Conservation (phyloP, 2,888 invertebrate species). For the Hyppa rectilinea region DNA sequence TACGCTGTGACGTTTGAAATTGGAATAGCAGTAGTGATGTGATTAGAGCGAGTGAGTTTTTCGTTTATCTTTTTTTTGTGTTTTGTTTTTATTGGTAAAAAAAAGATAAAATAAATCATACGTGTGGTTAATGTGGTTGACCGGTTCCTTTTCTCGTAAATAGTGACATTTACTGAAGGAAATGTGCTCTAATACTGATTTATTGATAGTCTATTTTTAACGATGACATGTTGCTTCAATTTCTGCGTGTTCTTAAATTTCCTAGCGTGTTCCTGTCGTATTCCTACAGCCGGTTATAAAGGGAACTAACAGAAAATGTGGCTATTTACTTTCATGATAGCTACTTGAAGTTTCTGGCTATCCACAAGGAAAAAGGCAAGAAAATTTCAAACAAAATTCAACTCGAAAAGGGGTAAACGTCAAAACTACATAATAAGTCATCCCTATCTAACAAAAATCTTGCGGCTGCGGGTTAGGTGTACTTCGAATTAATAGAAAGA, state of each 20-base stretch:
- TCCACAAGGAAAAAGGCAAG: constrained; percentile 17
- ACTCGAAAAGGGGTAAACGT: constrained; percentile 43
- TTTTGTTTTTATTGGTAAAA: constrained; percentile 2
- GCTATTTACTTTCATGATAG: not conserved
- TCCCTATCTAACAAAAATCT: constrained; percentile 67
- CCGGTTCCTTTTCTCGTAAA: constrained; percentile 21
- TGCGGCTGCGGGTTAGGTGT: constrained; percentile 61
- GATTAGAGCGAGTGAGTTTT: not conserved
- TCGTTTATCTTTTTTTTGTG: not conserved
- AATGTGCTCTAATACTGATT: constrained; percentile 25
- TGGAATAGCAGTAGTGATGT: constrained; percentile 27
- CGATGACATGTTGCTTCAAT: not conserved
- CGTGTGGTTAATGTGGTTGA: not conserved
- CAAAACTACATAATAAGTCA: constrained; percentile 56
- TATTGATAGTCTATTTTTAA: constrained; percentile 23
- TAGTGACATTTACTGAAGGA: not conserved
- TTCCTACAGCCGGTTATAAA: not conserved
- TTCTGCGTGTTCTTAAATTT: not conserved
- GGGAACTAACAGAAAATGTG: not conserved
- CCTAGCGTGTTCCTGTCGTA: not conserved
- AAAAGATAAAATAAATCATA: not conserved
- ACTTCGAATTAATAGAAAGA: constrained; percentile 86
- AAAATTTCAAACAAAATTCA: constrained; percentile 37
- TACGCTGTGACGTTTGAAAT: constrained; percentile 26
- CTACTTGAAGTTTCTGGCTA: not conserved